Percentiles rank a stretch among this genome's conserved stretches.
Evolutionary conservation across 2,888 invertebrate genomes (phyloP).

Genomic region (Diarsia rubi): DNA sequence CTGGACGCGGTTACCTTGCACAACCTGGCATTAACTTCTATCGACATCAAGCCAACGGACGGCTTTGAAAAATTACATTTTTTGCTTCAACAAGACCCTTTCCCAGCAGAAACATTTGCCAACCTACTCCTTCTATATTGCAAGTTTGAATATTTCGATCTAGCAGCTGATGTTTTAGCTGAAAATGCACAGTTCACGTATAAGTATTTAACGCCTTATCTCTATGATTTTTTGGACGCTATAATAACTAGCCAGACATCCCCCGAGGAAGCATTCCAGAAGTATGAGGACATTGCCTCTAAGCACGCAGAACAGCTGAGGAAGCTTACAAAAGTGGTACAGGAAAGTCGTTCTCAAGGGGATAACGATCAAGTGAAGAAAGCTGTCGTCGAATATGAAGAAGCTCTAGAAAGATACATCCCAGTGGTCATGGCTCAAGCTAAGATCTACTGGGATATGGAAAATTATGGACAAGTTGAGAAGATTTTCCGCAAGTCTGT

Average conservation of each 20-base stretch:
- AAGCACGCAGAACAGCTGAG: constrained; percentile 97
- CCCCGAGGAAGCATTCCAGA: constrained; percentile 98
- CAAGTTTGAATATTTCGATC: constrained; percentile 99
- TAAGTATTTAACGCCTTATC: constrained; percentile 97
- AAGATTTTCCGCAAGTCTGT: constrained; percentile 99
- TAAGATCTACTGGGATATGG: constrained; percentile 99
- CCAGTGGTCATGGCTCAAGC: constrained; percentile 99
- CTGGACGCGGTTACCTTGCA: constrained; percentile 99
- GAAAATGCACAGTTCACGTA: constrained; percentile 99
- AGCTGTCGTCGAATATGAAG: constrained; percentile 97
- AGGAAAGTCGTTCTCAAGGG: constrained; percentile 96
- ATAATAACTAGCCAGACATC: constrained; percentile 99
- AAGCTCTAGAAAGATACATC: constrained; percentile 97
- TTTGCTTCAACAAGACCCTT: constrained; percentile 98
- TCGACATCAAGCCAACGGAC: constrained; percentile 96
- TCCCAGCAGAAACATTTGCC: constrained; percentile 99
- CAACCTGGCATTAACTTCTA: constrained; percentile 97
- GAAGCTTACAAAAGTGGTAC: constrained; percentile 98
- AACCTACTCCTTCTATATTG: constrained; percentile 98
- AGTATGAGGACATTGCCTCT: constrained; percentile 98
- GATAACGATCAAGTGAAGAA: constrained; percentile 97
- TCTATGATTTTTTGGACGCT: constrained; percentile 99
- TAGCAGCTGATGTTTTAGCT: constrained; percentile 99
- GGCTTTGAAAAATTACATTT: constrained; percentile 97
- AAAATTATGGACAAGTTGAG: constrained; percentile 98